Conservation (phyloP, 2,113 vertebrate species). For the Macroglossus sobrinus region DNA sequence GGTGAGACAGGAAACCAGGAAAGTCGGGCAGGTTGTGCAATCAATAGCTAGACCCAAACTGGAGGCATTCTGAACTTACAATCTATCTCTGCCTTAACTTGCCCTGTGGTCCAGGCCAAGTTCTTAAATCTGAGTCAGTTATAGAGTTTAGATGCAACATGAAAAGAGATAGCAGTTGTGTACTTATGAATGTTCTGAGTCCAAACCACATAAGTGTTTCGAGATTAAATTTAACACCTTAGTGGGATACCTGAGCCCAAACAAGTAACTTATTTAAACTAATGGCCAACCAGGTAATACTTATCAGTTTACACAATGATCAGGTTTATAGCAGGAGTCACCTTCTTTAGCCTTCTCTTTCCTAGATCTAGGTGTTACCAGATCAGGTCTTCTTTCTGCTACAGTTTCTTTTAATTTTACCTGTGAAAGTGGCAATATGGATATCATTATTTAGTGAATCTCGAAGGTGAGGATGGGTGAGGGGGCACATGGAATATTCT, state of each 20-base stretch:
- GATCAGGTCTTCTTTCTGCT: background rate
- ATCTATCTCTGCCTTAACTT: background rate
- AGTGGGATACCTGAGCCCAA: background rate
- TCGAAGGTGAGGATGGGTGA: background rate
- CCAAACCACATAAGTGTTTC: background rate
- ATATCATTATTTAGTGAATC: background rate
- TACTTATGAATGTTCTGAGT: background rate
- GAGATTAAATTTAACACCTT: conserved; percentile 46
- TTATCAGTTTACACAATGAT: background rate
- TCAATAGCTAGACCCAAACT: background rate
- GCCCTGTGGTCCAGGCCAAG: background rate
- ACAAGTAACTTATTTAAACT: conserved; percentile 47
- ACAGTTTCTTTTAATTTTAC: background rate
- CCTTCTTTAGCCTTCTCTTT: background rate
- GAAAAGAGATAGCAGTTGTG: background rate
- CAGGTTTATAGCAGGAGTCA: background rate
- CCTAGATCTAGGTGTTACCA: background rate
- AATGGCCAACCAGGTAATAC: background rate
- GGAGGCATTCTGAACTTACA: background rate
- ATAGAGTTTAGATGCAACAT: background rate
- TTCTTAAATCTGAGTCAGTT: background rate
- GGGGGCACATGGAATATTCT: fast-evolving
- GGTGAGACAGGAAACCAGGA: background rate
- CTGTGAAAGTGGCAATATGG: background rate
- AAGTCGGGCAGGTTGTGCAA: background rate